Base-by-base conservation (phyloP, 2,113 vertebrate species). In the Aegotheles bennettii region DNA sequence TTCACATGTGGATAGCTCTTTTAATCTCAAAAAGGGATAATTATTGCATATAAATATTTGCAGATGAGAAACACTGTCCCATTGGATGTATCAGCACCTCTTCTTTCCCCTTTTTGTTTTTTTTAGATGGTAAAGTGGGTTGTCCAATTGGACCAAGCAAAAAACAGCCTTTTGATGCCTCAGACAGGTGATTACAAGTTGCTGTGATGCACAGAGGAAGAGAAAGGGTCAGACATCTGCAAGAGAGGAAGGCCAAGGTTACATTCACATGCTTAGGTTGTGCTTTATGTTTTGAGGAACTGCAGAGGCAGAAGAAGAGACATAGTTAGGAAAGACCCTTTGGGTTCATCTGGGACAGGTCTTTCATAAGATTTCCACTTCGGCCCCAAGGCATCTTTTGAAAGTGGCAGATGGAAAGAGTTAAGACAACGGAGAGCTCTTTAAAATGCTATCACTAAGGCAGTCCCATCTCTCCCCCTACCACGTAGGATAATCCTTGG, bases 351-450 rank as follows among this genome's bases (percentile, higher is more conserved):
- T 65, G 65, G 53, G 64, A 51, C 8, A 10, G 28, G 28, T 33
- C 43, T 93, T 89, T 60, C 36, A 7, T 20, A 63, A 2, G 63
- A 77, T 28, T 87, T 88, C 20, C 51, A 25, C 47, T 74, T 16
- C 35, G 83, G 80, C 82, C 83, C 70, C 61, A 25, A 90, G 88
- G 90, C 90, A 61, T 51, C 80, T 89, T 56, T 78, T 59, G 87
- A 78, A 94, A 70, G 81, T 70, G 75, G 85, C 93, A 95, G 90
- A 96, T 96, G 92, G 95, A 96, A 96, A 71, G 17, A 71, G 79
- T 95, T 84, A 90, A 81, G 86, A 73, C 60, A 81, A 83, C 26
- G 23, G 80, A 90, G 83, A 74, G n/a, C 61, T 95, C 48, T 42
- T 89, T 84, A 76, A 92, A 92, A 89, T 61, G 83, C 76, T 11